A percentile compares a stretch with the other conserved stretches of the same genome.
phyloP scores from a whole-genome alignment of 2,888 invertebrate species.

The Allophyes oxyacanthae region DNA sequence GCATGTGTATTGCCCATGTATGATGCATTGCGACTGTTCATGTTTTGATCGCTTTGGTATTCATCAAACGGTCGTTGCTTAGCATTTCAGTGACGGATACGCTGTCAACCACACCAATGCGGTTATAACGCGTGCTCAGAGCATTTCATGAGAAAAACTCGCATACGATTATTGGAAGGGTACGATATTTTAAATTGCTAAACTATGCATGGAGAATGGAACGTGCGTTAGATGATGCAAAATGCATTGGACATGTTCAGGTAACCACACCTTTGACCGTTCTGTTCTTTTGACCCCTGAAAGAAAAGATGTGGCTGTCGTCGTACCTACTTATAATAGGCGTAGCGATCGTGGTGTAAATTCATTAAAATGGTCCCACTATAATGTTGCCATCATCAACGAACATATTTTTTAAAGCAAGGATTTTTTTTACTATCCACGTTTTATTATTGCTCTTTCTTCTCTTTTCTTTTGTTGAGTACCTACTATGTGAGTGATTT shows the following conservation, averaged over 20 bases:
- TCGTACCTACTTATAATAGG: no score
- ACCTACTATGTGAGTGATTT: no score
- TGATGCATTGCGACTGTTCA: slow-evolving; percentile 27
- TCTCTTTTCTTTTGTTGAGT: no score
- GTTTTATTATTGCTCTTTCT: no score
- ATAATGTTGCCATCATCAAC: no score
- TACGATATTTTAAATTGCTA: slow-evolving; percentile 42
- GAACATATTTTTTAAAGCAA: no score
- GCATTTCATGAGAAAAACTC: slow-evolving; percentile 22
- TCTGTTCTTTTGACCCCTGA: no score
- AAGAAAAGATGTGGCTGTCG: no score
- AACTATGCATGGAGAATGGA: slow-evolving; percentile 22
- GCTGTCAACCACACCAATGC: slow-evolving; percentile 10
- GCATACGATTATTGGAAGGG: slow-evolving; percentile 14
- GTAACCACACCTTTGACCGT: not conserved
- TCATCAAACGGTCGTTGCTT: slow-evolving; percentile 23
- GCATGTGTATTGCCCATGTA: slow-evolving; percentile 16
- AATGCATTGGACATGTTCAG: slow-evolving; percentile 14
- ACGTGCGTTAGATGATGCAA: slow-evolving; percentile 24
- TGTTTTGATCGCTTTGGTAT: slow-evolving; percentile 17
- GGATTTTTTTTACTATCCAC: no score
- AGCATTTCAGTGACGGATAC: slow-evolving; percentile 30
- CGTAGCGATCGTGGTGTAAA: no score
- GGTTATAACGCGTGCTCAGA: slow-evolving; percentile 12
- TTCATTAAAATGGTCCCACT: no score